Conservation (phyloP, 2,888 invertebrate genomes). For the Drosophila vallismaia region DNA sequence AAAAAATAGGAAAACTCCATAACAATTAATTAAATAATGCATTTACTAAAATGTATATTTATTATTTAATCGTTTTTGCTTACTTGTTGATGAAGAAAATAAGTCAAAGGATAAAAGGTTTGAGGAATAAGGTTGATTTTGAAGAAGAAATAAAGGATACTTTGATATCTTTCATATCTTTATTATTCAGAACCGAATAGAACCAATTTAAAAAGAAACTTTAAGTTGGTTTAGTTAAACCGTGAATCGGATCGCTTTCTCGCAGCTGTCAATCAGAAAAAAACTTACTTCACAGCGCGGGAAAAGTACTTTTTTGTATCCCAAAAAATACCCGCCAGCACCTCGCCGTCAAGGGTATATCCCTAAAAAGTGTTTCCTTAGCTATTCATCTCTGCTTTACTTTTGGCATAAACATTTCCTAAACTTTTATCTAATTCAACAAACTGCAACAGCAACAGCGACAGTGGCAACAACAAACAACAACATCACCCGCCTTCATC, state of each 20-base stretch:
- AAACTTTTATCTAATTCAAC: conserved; percentile 79
- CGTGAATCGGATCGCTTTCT: not conserved
- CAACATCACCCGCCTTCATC: conserved; percentile 47
- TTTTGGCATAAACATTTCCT: conserved; percentile 74
- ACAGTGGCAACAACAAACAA: conserved; percentile 13
- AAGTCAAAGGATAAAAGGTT: too few species aligned
- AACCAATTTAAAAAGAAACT: not conserved
- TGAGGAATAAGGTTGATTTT: not conserved
- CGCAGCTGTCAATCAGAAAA: not conserved
- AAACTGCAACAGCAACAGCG: conserved; percentile 60
- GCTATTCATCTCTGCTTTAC: conserved; percentile 46
- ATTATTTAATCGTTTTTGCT: too few species aligned
- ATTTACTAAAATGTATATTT: too few species aligned
- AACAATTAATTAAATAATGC: not conserved
- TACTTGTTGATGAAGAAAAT: too few species aligned
- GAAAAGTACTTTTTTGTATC: not conserved
- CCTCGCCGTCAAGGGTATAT: conserved; percentile 5
- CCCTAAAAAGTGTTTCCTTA: conserved; percentile 14
- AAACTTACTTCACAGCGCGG: not conserved
- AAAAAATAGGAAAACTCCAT: not conserved
- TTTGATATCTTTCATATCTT: too few species aligned
- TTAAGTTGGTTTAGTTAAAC: not conserved
- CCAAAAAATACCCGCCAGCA: too few species aligned
- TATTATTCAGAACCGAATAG: too few species aligned
- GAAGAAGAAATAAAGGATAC: too few species aligned